Base-by-base conservation (phyloP, 2,797 vertebrate species). In the Falco naumanni region DNA sequence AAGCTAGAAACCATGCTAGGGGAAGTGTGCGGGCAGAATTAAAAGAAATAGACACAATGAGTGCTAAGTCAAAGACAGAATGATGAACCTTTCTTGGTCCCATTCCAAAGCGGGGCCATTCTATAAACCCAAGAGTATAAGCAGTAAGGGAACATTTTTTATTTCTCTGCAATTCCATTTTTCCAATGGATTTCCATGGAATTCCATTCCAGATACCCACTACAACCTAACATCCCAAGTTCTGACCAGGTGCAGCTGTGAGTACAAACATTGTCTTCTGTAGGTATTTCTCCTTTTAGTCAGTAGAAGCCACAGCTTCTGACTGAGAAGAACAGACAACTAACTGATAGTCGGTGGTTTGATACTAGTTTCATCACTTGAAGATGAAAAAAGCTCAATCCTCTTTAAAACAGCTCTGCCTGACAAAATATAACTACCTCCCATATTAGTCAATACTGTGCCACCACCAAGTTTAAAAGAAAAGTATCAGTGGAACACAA, bases 11-110 rank as follows among this genome's bases (percentile, higher is more conserved):
- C 75, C 28, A 45, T 51, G 34, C 68, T 28, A 66, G 53, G 53
- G 24, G 33, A 82, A 56, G 43, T 2, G 2, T 6, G 61, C 79
- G 37, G 48, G 48, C 78, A 78, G 28, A 75, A 72, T 60, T 13
- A 29, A 80, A 61, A 70, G 21, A 76, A 90, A 95, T 75, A 94
- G 86, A 88, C 75, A 12, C 26, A 77, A 65, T 56, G 84, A 92
- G 41, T 70, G 64, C 71, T 87, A 66, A 92, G 78, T 82, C 60
- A 86, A 68, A 41, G 15, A n/a, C 5, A 39, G 45, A 83, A 88
- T 19, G 8, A 65, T 47, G 50, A 31, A 65, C 20, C 12, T 65
- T 88, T 66, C 57, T 87, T 68, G 45, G 5, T 56, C 45, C 31
- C 33, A 4, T 71, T 70, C 33, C 13, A 48, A 51, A 70, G 28